Conservation (phyloP, 1,140 invertebrate species). For the Bombyx mandarina region DNA sequence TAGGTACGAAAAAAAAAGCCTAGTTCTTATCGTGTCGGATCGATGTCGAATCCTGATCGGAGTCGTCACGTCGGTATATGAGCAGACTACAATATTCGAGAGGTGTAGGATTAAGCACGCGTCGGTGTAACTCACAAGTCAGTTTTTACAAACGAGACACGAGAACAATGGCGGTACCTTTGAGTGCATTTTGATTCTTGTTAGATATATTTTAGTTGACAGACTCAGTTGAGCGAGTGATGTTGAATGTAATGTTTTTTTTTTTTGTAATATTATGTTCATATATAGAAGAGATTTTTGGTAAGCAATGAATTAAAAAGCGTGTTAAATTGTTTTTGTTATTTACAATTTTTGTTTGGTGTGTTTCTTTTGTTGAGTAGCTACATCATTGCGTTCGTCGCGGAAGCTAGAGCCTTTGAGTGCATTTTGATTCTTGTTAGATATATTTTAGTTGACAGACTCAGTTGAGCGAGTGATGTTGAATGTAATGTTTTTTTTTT, state of each 20-base stretch:
- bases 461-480: too few species aligned
- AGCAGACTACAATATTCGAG: not conserved
- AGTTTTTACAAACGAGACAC: constrained; percentile 5
- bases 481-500: too few species aligned
- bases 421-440: constrained; percentile 3
- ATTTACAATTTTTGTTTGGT: too few species aligned
- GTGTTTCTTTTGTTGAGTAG: too few species aligned
- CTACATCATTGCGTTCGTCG: too few species aligned
- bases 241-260: too few species aligned
- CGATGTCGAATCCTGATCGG: not conserved
- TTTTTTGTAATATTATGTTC: too few species aligned
- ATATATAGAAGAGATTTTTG: too few species aligned
- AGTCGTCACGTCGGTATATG: not conserved
- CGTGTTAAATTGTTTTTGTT: too few species aligned
- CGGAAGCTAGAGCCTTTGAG: constrained; percentile 1
- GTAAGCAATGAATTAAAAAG: too few species aligned
- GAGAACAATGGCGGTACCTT: constrained; percentile 3
- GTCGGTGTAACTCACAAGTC: not conserved
- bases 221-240: not conserved
- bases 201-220: constrained; percentile 1
- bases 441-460: not conserved
- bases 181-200: constrained; percentile 3
- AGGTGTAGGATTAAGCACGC: constrained; percentile 6
- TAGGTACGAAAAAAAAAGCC: too few species aligned
- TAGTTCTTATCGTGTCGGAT: not conserved